Percentiles rank a stretch among this genome's conserved stretches.
Conservation (phyloP, 1,140 invertebrate genomes). For the Heliconius melpomene region DNA sequence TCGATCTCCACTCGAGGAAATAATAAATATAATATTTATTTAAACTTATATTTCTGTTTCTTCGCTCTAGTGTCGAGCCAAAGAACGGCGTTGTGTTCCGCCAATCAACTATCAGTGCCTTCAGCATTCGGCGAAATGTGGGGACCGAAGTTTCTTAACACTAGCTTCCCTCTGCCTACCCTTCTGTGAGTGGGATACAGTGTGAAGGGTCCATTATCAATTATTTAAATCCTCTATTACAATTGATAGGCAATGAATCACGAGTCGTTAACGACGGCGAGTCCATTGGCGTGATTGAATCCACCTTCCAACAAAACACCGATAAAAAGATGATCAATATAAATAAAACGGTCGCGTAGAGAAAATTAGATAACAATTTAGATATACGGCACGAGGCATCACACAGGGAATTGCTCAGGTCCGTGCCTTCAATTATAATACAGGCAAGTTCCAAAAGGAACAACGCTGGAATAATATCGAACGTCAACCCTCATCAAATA, state of each 20-base stretch:
- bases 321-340: constrained; percentile 51
- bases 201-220: constrained; percentile 45
- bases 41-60: too few species aligned
- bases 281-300: constrained; percentile 59
- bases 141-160: too few species aligned
- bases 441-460: constrained; percentile 57
- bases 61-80: too few species aligned
- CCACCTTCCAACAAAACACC: constrained; percentile 46
- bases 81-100: too few species aligned
- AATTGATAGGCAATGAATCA: constrained; percentile 60
- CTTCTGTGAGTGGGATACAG: too few species aligned
- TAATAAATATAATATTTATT: too few species aligned
- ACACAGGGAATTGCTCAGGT: constrained; percentile 44
- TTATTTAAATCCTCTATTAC: constrained; percentile 56
- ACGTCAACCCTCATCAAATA: constrained; percentile 66
- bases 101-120: too few species aligned
- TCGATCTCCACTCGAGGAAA: too few species aligned
- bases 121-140: too few species aligned
- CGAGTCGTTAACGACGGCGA: constrained; percentile 28
- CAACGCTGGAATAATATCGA: constrained; percentile 41
- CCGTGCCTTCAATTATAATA: constrained; percentile 47
- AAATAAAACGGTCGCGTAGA: constrained; percentile 45
- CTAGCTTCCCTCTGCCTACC: too few species aligned
- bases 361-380: constrained; percentile 44
- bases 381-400: constrained; percentile 36